phyloP scores from a whole-genome alignment of 2,797 vertebrate species.

The Enteromius radiatus region DNA sequence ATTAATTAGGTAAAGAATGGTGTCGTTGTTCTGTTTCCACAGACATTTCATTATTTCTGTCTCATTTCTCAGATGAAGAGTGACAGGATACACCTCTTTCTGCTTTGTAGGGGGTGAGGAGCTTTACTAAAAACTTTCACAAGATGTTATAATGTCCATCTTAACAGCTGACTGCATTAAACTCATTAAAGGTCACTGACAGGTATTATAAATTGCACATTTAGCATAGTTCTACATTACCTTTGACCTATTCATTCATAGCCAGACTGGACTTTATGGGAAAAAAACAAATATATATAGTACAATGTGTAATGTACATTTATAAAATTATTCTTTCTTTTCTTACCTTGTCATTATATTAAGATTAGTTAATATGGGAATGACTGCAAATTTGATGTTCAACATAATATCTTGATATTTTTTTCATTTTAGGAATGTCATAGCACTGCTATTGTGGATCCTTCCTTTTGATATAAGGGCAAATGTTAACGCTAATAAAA shows the following conservation, averaged over 20 bases:
- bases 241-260: constrained; percentile 48
- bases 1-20: constrained; percentile 75
- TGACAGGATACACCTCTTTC: constrained; percentile 27
- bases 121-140: neutral
- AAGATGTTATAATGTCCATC: constrained; percentile 12
- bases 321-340: neutral
- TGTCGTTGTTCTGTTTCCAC: constrained; percentile 65
- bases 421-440: too few species aligned
- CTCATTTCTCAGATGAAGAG: constrained; percentile 28
- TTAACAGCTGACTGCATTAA: constrained; percentile 53
- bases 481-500: too few species aligned
- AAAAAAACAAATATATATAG: neutral
- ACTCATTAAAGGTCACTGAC: constrained; percentile 35
- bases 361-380: neutral
- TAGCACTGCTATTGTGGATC: too few species aligned
- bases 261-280: neutral
- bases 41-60: constrained; percentile 62
- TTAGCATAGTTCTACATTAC: constrained; percentile 53
- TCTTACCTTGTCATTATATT: neutral
- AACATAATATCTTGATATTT: neutral
- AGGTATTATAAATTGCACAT: constrained; percentile 61
- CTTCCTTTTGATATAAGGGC: too few species aligned
- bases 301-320: neutral
- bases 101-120: constrained; percentile 1
- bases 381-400: neutral